Conservation (phyloP, 2,888 invertebrate genomes). For the Brassicogethes aeneus region DNA sequence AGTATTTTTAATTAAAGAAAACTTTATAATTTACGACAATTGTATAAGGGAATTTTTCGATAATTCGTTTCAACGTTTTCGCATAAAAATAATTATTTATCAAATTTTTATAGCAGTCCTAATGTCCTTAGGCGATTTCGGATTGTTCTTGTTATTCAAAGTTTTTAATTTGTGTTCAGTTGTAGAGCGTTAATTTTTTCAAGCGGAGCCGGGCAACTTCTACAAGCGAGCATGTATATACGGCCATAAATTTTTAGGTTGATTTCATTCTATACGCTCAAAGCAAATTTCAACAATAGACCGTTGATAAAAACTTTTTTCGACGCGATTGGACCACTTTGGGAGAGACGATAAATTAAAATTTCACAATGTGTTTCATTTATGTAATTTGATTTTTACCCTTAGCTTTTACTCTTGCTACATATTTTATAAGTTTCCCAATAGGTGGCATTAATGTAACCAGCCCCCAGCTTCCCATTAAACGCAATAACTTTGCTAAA, state of each 20-base stretch:
- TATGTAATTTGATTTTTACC: slow-evolving; percentile 42
- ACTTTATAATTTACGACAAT: too few species aligned
- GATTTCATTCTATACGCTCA: slow-evolving; percentile 31
- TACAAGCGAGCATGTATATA: slow-evolving; percentile 29
- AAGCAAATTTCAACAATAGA: slow-evolving; percentile 23
- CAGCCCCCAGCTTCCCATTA: slow-evolving; percentile 13
- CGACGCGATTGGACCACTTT: slow-evolving; percentile 29
- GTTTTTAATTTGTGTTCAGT: slow-evolving; percentile 35
- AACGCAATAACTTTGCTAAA: slow-evolving; percentile 13
- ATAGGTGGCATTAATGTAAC: slow-evolving; percentile 34
- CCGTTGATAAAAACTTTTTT: slow-evolving; percentile 22
- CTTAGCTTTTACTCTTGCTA: slow-evolving; percentile 30
- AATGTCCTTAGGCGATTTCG: slow-evolving; percentile 21
- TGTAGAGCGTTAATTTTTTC: slow-evolving; percentile 32
- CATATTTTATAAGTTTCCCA: slow-evolving; percentile 37
- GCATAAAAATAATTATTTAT: background rate
- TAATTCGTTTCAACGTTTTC: background rate
- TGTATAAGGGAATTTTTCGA: too few species aligned
- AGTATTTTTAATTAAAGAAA: too few species aligned
- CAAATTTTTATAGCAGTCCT: slow-evolving; percentile 19
- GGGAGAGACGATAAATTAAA: slow-evolving; percentile 36
- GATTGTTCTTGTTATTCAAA: slow-evolving; percentile 27
- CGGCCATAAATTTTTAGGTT: slow-evolving; percentile 36
- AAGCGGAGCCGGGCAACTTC: slow-evolving; percentile 29
- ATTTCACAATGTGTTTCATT: slow-evolving; percentile 42